Conservation (phyloP, 2,113 vertebrate species). For the Xiphias gladius region DNA sequence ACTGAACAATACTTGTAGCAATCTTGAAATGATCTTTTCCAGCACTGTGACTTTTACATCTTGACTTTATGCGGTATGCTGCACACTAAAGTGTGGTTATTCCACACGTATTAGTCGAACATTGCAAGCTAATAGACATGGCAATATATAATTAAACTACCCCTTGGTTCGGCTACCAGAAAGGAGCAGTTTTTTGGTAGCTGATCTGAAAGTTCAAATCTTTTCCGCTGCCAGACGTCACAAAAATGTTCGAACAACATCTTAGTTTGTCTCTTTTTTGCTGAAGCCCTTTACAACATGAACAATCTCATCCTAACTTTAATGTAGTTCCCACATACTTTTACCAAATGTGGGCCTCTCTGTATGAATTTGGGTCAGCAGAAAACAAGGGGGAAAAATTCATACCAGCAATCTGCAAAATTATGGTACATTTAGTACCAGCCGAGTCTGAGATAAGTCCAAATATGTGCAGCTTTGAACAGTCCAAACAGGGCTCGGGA, state of each 20-base stretch:
- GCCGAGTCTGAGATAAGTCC: neutral
- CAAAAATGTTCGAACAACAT: neutral
- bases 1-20: constrained; percentile 3
- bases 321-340: neutral
- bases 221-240: constrained; percentile 10
- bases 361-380: neutral
- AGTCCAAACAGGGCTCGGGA: neutral
- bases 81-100: neutral
- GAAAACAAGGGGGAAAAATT: neutral
- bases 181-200: constrained; percentile 11
- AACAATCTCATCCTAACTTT: too few species aligned
- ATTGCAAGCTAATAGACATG: neutral
- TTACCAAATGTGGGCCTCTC: neutral
- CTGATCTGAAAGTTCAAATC: neutral
- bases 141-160: neutral
- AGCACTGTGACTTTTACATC: neutral
- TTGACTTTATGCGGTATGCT: constrained; percentile 7
- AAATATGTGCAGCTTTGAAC: neutral
- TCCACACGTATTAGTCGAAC: neutral
- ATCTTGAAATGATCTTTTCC: neutral
- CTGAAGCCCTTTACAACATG: neutral
- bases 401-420: neutral
- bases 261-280: neutral
- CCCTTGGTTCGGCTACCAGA: neutral
- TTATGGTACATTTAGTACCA: neutral